Evolutionary conservation across 2,113 vertebrate genomes (phyloP).

Genomic region (Donacobius atricapilla): DNA sequence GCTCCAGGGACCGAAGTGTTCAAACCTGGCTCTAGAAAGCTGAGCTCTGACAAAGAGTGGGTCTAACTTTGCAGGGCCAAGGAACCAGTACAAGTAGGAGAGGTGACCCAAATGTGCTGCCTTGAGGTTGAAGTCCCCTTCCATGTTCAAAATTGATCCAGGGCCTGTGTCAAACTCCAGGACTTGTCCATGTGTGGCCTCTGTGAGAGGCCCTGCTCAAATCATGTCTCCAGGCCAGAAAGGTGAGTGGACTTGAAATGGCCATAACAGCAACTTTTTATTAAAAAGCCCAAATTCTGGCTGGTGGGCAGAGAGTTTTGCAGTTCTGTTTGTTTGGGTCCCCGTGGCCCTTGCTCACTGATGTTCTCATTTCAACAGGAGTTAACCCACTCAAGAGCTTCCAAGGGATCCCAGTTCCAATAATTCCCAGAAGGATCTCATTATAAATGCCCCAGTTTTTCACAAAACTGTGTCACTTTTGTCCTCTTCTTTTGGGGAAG

Average conservation of each 20-base stretch:
- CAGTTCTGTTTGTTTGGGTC: background rate
- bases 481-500: background rate
- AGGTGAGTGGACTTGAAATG: background rate
- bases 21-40: constrained; percentile 26
- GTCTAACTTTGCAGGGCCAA: background rate
- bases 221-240: background rate
- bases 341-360: background rate
- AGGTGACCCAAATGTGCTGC: background rate
- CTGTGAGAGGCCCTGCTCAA: background rate
- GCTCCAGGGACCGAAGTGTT: background rate
- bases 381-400: background rate
- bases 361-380: background rate
- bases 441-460: background rate
- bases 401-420: background rate
- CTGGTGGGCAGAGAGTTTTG: background rate
- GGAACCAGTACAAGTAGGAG: background rate
- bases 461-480: background rate
- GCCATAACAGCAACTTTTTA: background rate
- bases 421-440: background rate
- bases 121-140: background rate
- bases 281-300: background rate
- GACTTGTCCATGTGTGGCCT: background rate
- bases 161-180: background rate
- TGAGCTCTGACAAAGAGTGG: background rate
- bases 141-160: background rate